Evolutionary conservation across 2,113 vertebrate genomes (phyloP), one percentile per base, ranked within the genome.

Genomic region (Gadus chalcogrammus): DNA sequence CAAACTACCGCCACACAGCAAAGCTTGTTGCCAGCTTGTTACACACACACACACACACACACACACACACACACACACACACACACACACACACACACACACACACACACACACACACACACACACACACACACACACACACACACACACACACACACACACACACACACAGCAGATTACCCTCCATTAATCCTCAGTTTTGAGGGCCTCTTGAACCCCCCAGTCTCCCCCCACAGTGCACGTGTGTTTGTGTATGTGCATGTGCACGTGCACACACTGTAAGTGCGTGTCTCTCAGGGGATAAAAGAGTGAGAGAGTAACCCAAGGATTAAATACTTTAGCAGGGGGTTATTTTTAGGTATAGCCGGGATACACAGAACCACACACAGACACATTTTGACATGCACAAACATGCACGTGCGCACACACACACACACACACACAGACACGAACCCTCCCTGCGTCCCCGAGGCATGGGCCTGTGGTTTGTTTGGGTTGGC

Each of bases 401-500:
- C 61, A 9, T 64, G 76, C 60, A 84, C 78, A 62, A 64, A 75
- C n/a, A 24, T 71, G 78, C 72, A 78, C 64, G 3, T 60, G 72
- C 74, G 72, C 76, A 82, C 7, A 38, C 64, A 60, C 64, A 65
- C 64, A 65, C 68, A 55, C 48, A 67, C 48, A 71, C 58, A 63
- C 65, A 61, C 67, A 69, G 63, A 70, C 65, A 35, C 68, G 20
- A 68, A 58, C 71, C 67, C 74, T 48, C 28, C 16, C 65, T 58
- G 18, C 13, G 72, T 77, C 77, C 52, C 66, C 76, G 63, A 82
- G 87, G 83, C 84, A 89, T 82, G 58, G 71, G 74, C 72, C 27
- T 88, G 82, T 65, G 87, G 90, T 90, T 90, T 91, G 82, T 90
- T 91, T 90, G 82, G 81, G 72, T 90, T 91, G 90, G 86, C 87